Base-by-base conservation (phyloP, 2,797 vertebrate species). In the Lithobates pipiens region DNA sequence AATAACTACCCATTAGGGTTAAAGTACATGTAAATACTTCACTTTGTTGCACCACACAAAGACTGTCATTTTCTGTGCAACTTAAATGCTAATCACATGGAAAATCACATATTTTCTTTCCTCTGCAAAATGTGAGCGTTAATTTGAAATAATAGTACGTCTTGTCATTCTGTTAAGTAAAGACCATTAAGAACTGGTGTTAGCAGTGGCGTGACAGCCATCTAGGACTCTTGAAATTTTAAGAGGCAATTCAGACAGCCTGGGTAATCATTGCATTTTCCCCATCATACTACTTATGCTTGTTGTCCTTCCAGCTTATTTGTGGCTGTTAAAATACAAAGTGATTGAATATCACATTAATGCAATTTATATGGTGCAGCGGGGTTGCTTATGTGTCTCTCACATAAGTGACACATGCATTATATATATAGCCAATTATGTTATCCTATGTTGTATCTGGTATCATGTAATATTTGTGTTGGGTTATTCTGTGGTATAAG, bases 111-210 rank as follows among this genome's bases (percentile, higher is more conserved):
- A 42, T 74, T 54, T 80, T 80, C 18, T 77, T 25, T 90, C 91
- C 89, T 85, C 85, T 88, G 88, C 88, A 89, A 85, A 83, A 86
- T 88, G 88, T 83, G 39, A 82, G 86, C 73, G 89, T 89, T 65
- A 82, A 77, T 81, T 85, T 86, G 88, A 89, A 91, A 89, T 91
- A 89, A 89, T 18, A 50, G 69, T 80, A 85, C 86, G 86, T 89
- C 91, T 91, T 90, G 88, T 90, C 90, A 89, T 85, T 44, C 84
- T 86, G 82, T 86, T 92, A 89, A 90, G 88, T 85, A 89, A 86
- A 57, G 73, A 80, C 80, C 87, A 88, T 89, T 91, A 89, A 88
- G 89, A 88, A 89, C 88, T 85, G 90, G 84, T 82, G 88, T 77
- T 29, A 9, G 83, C 89, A 89, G 89, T 81, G 54, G 85, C 89